A percentile compares a stretch with the other conserved stretches of the same genome.
phyloP scores from a whole-genome alignment of 1,140 invertebrate species.

The Meloidogyne chitwoodi region DNA sequence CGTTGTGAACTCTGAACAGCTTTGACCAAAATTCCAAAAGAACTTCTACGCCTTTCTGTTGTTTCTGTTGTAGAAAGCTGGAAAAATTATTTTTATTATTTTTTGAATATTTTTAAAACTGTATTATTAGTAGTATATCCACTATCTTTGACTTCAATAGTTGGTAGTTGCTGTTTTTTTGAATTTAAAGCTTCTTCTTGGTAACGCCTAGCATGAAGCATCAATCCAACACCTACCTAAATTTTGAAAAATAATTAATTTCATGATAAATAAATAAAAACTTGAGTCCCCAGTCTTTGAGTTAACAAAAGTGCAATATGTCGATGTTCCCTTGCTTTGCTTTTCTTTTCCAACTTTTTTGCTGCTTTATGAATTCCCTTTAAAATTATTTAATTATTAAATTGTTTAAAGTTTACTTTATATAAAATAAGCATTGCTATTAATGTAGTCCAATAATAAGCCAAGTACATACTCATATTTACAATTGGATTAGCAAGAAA shows the following conservation, averaged over 20 bases:
- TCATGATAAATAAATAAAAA: conserved; percentile 21
- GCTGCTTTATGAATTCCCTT: conserved; percentile 60
- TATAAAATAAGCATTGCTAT: conserved; percentile 59
- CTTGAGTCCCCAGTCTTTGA: conserved; percentile 58
- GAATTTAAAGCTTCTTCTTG: conserved; percentile 5
- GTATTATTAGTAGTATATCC: conserved; percentile 41
- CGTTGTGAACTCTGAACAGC: conserved; percentile 12
- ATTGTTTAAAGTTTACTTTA: conserved; percentile 40
- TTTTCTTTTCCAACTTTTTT: conserved; percentile 59
- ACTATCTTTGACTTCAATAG: conserved; percentile 37
- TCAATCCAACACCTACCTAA: conserved; percentile 56
- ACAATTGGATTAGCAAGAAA: conserved; percentile 59
- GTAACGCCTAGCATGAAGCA: conserved; percentile 47
- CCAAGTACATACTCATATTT: conserved; percentile 60
- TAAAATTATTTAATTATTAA: conserved; percentile 19
- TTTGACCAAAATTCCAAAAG: background rate
- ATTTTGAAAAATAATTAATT: conserved; percentile 17
- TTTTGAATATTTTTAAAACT: background rate
- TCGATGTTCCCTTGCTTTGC: conserved; percentile 58
- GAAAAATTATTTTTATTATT: conserved; percentile 3
- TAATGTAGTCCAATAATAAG: conserved; percentile 59
- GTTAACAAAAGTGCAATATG: conserved; percentile 58
- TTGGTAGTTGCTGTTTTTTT: conserved; percentile 17
- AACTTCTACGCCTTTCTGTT: conserved; percentile 8
- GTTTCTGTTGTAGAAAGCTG: conserved; percentile 14